Base-by-base conservation (phyloP, 2,113 vertebrate species). In the Cynocephalus volans region DNA sequence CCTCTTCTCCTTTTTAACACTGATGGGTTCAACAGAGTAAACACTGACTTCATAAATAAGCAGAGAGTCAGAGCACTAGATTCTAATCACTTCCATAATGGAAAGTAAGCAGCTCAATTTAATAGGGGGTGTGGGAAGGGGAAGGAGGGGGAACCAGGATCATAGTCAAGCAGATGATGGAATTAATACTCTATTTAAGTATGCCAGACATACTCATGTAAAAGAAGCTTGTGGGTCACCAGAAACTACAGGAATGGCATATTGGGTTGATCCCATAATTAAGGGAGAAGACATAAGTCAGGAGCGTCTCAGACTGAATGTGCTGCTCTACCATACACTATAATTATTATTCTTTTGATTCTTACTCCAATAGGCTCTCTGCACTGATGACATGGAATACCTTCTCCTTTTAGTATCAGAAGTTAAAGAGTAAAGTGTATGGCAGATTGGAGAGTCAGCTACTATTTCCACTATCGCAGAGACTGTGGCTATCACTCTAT, bases 1-100 rank as follows among this genome's bases (percentile, higher is more conserved):
- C 69, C 28, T 87, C 17, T 65, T 96, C 93, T 88, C 62, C 21
- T 90, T 96, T 96, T 89, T 87, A 96, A 87, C 77, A 95, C 85
- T 96, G 91, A 96, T 73, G 69, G 64, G 86, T 94, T 97, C 94
- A 96, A 72, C 60, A 87, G 84, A 94, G 83, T 96, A 94, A 97
- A 89, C 48, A 70, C 1, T 84, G 87, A 95, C 91, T 95, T 96
- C 65, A 75, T 96, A 96, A 96, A 96, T 90, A 97, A 95, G 77
- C 79, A 92, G 86, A 50, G 14, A 96, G 73, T 94, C 93, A 58
- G 85, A 97, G 54, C 15, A 84, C 9, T 80, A 52, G n/a, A 15
- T 88, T 90, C 75, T 65, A 73, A 77, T 73, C n/a, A 76, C 84
- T 96, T 77, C 60, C 8, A 10, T 93, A 92, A 92, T 88, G 48